These are phyloP conservation scores for Passerina amoena DNA, from an alignment of 2,113 vertebrate genomes.

Conservation along the genomic window DNA sequence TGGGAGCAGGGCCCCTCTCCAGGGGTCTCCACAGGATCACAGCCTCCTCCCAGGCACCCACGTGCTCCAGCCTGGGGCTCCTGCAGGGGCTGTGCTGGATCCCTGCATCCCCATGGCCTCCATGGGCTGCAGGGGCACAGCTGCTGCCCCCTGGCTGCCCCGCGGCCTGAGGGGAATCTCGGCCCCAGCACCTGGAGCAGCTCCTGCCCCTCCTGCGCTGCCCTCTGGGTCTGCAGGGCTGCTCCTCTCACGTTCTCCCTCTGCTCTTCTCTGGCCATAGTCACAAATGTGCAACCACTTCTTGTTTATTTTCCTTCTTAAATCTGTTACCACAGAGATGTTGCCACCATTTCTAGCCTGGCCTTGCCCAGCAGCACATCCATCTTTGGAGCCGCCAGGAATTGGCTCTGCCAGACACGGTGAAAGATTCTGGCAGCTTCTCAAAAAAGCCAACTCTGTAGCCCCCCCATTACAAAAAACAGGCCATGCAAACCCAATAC, in stretches of 20 bases:
- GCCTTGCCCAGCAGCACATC: background rate
- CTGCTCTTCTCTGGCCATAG: background rate
- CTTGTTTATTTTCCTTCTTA: background rate
- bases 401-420: accelerated
- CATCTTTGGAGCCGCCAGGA: background rate
- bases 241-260: too few relatives aligned
- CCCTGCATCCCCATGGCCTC: too few relatives aligned
- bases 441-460: background rate
- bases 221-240: background rate
- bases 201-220: background rate
- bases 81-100: too few relatives aligned
- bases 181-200: too few relatives aligned
- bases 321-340: accelerated
- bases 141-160: too few relatives aligned
- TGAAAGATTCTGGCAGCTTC: background rate
- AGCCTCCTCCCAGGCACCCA: too few relatives aligned
- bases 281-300: background rate
- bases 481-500: background rate
- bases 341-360: background rate
- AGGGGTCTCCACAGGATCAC: too few relatives aligned
- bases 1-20: background rate
- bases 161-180: background rate
- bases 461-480: accelerated
- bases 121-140: too few relatives aligned
- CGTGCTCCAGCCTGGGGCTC: too few relatives aligned